phyloP scores from a whole-genome alignment of 2,888 invertebrate genomes.

The Arenicola marina region DNA sequence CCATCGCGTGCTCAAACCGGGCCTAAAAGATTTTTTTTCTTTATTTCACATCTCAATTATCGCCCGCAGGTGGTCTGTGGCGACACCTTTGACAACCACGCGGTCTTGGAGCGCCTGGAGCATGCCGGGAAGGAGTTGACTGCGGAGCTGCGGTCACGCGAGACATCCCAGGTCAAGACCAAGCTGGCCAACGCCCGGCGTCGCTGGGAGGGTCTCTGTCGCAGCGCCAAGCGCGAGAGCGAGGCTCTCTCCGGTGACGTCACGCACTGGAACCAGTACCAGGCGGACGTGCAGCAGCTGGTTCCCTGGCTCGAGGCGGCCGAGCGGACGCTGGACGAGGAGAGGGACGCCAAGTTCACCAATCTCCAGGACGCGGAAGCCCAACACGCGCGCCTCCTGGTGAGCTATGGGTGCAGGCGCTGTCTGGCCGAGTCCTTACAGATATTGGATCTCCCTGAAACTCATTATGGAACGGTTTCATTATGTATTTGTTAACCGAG shows the following conservation, averaged over 20 bases:
- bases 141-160: conserved; percentile 63
- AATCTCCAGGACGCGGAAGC: no score
- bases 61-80: conserved; percentile 67
- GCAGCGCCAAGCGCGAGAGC: conserved; percentile 77
- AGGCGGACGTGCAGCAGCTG: conserved; percentile 74
- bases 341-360: no score
- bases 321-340: conserved; percentile 77
- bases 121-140: conserved; percentile 77
- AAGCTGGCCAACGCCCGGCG: conserved; percentile 78
- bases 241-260: conserved; percentile 77
- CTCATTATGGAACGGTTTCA: no score
- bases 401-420: no score
- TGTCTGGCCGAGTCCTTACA: no score
- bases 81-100: conserved; percentile 77
- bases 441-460: no score
- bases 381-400: no score
- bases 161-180: conserved; percentile 75
- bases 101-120: conserved; percentile 73
- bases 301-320: conserved; percentile 88
- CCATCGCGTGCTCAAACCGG: no score
- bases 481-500: no score
- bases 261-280: conserved; percentile 83
- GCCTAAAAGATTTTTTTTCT: no score
- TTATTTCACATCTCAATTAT: no score
- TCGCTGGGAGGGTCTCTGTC: conserved; percentile 76